phyloP scores from a whole-genome alignment of 1,140 invertebrate genomes.

The Drosophila kikkawai region DNA sequence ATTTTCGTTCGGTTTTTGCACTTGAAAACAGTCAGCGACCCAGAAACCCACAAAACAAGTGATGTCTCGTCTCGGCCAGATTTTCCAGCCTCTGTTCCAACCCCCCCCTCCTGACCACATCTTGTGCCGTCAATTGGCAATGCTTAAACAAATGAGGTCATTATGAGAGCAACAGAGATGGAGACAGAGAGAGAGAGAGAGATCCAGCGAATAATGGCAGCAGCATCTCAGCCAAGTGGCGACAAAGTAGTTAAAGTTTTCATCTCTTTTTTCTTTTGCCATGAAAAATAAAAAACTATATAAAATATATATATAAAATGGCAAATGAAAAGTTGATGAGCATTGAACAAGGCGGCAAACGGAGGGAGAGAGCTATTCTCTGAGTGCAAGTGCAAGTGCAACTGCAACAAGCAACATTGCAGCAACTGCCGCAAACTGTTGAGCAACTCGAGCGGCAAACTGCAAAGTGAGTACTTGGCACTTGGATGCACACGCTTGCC shows the following conservation, averaged over 20 bases:
- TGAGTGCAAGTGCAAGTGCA: conserved; percentile 34
- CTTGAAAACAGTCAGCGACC: conserved; percentile 60
- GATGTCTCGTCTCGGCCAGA: conserved; percentile 31
- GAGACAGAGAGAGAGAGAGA: background rate
- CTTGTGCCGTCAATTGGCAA: conserved; percentile 33
- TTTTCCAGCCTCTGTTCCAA: conserved; percentile 5
- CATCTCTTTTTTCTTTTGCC: conserved; percentile 61
- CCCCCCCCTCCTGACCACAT: background rate
- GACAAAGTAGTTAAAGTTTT: conserved; percentile 81
- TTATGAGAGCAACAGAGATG: conserved; percentile 40
- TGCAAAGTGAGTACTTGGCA: conserved; percentile 53
- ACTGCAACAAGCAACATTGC: conserved; percentile 30
- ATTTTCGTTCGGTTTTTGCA: conserved; percentile 37
- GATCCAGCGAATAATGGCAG: conserved; percentile 41
- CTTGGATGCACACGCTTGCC: conserved; percentile 37
- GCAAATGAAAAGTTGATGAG: conserved; percentile 81
- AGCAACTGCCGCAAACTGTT: conserved; percentile 47
- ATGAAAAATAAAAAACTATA: conserved; percentile 24
- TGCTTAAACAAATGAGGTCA: conserved; percentile 81
- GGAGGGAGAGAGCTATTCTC: background rate
- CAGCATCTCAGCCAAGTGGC: conserved; percentile 56
- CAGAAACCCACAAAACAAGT: conserved; percentile 62
- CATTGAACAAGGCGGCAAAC: conserved; percentile 57
- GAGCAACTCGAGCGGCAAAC: conserved; percentile 48
- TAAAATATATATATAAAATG: conserved; percentile 40